Conservation (phyloP, 2,113 vertebrate species). For the Callospermophilus lateralis region DNA sequence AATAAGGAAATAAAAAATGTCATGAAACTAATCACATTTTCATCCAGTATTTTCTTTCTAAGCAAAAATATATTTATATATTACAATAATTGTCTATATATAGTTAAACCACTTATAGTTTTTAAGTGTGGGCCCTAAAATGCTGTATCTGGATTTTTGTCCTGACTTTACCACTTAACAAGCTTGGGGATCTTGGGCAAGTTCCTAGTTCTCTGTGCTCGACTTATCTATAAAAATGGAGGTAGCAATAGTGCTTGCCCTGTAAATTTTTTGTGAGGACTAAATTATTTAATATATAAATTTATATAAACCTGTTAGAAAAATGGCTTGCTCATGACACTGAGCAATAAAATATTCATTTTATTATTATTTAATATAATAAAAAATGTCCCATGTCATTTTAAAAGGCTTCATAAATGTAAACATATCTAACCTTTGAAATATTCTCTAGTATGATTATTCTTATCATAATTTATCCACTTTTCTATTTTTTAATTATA, state of each 20-base stretch:
- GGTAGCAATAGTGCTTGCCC: not conserved
- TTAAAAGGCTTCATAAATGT: slow-evolving; percentile 44
- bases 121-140: not conserved
- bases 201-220: not conserved
- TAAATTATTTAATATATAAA: slow-evolving; percentile 21
- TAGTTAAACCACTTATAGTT: not conserved
- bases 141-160: not conserved
- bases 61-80: slow-evolving; percentile 4
- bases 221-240: not conserved
- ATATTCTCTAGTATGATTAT: slow-evolving; percentile 23
- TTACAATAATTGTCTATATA: not conserved
- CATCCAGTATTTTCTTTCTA: not conserved
- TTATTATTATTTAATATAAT: slow-evolving; percentile 46
- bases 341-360: not conserved
- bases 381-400: slow-evolving; percentile 40
- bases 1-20: not conserved
- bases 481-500: slow-evolving; percentile 44
- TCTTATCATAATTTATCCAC: not conserved
- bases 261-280: slow-evolving; percentile 28
- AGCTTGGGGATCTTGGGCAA: not conserved
- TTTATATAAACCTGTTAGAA: not conserved
- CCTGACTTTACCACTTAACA: not conserved
- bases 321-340: slow-evolving; percentile 16
- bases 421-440: slow-evolving; percentile 20
- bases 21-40: not conserved